Evolutionary conservation across 2,113 vertebrate species (phyloP).

Genomic region (Nothocercus julius): DNA sequence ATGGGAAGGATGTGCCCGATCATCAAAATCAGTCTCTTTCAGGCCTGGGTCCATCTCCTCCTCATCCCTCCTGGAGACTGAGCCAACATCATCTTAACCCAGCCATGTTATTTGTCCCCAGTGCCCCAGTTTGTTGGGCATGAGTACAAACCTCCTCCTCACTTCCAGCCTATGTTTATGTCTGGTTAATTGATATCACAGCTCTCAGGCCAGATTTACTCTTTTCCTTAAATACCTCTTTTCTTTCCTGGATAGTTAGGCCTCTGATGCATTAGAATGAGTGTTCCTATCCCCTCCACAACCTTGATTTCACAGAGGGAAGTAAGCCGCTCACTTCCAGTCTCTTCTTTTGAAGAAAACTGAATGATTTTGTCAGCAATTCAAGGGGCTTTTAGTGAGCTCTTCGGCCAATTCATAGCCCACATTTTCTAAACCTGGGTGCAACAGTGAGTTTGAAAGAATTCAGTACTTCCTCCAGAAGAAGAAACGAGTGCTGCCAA

Average conservation of each 20-base stretch:
- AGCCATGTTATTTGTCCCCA: neutral
- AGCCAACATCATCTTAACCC: neutral
- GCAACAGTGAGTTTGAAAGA: neutral
- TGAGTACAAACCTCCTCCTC: neutral
- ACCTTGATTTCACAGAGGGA: neutral
- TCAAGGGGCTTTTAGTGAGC: neutral
- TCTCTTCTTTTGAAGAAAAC: neutral
- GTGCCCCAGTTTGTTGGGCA: neutral
- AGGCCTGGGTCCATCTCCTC: neutral
- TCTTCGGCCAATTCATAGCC: neutral
- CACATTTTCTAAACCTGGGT: rapidly evolving
- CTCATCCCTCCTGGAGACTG: neutral
- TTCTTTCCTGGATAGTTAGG: neutral
- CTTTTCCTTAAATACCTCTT: neutral
- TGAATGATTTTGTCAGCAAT: neutral
- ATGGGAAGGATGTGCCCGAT: neutral
- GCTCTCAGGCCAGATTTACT: neutral
- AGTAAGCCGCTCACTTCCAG: neutral
- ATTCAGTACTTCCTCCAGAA: neutral
- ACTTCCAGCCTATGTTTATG: neutral
- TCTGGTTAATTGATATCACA: neutral
- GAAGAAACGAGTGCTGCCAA: neutral
- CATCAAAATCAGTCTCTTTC: neutral
- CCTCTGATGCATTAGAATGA: neutral
- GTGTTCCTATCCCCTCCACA: neutral